Percentiles rank a stretch among this genome's conserved stretches.
Conservation (phyloP, 37 sponge, comb jelly and placozoan species). For the Halichondria panicea region DNA sequence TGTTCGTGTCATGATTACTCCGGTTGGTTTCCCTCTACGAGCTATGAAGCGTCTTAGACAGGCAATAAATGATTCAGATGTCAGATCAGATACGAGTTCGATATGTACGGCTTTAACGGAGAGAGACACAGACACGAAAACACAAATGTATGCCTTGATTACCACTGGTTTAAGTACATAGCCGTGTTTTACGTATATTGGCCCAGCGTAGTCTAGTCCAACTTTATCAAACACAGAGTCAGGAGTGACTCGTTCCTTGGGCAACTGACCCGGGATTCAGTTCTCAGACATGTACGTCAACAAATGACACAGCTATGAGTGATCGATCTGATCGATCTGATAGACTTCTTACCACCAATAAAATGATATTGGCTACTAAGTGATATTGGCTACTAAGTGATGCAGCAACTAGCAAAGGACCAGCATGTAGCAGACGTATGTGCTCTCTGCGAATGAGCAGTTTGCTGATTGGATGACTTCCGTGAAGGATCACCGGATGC, state of each 20-base stretch:
- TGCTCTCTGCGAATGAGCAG: conserved; percentile 23
- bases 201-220: too few relatives aligned
- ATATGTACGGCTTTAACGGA: conserved; percentile 35
- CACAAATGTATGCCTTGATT: conserved; percentile 32
- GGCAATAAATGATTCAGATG: too few relatives aligned
- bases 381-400: conserved; percentile 14
- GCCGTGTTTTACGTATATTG: too few relatives aligned
- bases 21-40: too few relatives aligned
- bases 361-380: conserved; percentile 8
- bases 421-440: conserved; percentile 25
- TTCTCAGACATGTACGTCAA: conserved; percentile 29
- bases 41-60: too few relatives aligned
- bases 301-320: too few relatives aligned
- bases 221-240: too few relatives aligned
- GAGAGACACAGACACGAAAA: conserved; percentile 17
- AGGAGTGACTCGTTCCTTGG: too few relatives aligned
- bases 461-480: conserved; percentile 13
- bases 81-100: too few relatives aligned
- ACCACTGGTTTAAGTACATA: conserved; percentile 2
- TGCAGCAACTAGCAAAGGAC: conserved; percentile 11
- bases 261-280: not conserved
- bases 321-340: too few relatives aligned
- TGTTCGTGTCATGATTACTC: too few relatives aligned
- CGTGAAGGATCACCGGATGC: conserved; percentile 42
- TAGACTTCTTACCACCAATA: too few relatives aligned